phyloP scores from a whole-genome alignment of 2,113 vertebrate species.

The Solea senegalensis region DNA sequence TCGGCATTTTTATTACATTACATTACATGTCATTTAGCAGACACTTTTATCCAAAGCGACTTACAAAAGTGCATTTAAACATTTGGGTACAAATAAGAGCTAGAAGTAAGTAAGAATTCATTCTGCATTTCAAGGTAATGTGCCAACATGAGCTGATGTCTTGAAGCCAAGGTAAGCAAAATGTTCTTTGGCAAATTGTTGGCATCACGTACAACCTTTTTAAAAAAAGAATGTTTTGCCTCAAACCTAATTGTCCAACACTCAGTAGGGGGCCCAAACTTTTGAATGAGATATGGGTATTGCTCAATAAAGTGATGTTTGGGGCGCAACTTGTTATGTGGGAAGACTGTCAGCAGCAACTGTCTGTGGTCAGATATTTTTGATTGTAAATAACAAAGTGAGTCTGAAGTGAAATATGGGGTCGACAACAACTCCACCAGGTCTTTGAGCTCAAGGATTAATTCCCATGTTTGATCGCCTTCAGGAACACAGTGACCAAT shows the following conservation, averaged over 20 bases:
- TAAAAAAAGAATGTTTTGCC: constrained; percentile 48
- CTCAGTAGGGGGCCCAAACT: constrained; percentile 38
- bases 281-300: constrained; percentile 38
- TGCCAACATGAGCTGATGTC: constrained; percentile 50
- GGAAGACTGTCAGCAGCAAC: constrained; percentile 43
- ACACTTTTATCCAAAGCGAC: too few relatives aligned
- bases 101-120: too few relatives aligned
- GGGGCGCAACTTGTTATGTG: constrained; percentile 10
- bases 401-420: constrained; percentile 35
- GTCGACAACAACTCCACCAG: constrained; percentile 31
- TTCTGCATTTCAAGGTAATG: constrained; percentile 45
- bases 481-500: constrained; percentile 25
- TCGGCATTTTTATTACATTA: too few relatives aligned
- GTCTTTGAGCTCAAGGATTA: constrained; percentile 50
- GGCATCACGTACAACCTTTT: constrained; percentile 25
- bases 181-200: constrained; percentile 50
- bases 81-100: too few relatives aligned
- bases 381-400: constrained; percentile 38
- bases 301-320: constrained; percentile 47
- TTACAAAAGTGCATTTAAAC: too few relatives aligned
- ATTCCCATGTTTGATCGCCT: constrained; percentile 12
- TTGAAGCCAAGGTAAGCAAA: constrained; percentile 37
- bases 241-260: constrained; percentile 54
- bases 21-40: too few relatives aligned
- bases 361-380: constrained; percentile 49